Base-by-base conservation (phyloP, 2,888 invertebrate genomes). In the Dasypogon diadema region DNA sequence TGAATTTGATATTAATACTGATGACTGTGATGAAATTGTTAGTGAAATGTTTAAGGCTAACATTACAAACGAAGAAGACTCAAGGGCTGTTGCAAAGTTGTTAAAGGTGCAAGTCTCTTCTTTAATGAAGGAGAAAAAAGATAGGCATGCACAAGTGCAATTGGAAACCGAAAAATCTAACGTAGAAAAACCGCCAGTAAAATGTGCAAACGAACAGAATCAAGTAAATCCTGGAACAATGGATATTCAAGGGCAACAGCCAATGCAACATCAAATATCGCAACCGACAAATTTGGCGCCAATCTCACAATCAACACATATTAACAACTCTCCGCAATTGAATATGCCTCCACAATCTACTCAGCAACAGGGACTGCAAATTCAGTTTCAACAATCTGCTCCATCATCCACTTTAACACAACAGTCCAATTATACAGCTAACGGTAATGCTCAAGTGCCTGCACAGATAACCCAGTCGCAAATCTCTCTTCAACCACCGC, bases 11-110 rank as follows among this genome's bases (percentile, higher is more conserved):
- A 92, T 97, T 81, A 92, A 92, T 80, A 90, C 89, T 76, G 99
- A 99, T 85, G 93, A 95, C 83, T 95, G 96, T 77, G 96, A 98
- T 82, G 95, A 97, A 83, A 94, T 99, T 51, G 96, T 97, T 75
- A 92, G 92, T 83, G 98, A 97, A 85, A 97, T 98, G 98, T 92
- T 95, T 37, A 96, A 96, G 83, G 94, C 96, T 22, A 96, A 97
- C 42, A 93, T 97, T 83, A 95, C 98, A 82, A 93, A 95, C 83
- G 98, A 98, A 83, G 98, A 98, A 84, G 99, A 99, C 85, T 93
- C 95, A 0, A 91, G 95, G 82, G 93, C 94, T 77, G 97, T 98
- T 12, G 93, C 93, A 77, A 96, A 96, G 83, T 90, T 98, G 85
- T 90, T 99, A 79, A 93, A 95, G 85, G 95, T 95, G 30, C 96